phyloP scores from a whole-genome alignment of 2,888 invertebrate species.

The Drosophila multiciliata region DNA sequence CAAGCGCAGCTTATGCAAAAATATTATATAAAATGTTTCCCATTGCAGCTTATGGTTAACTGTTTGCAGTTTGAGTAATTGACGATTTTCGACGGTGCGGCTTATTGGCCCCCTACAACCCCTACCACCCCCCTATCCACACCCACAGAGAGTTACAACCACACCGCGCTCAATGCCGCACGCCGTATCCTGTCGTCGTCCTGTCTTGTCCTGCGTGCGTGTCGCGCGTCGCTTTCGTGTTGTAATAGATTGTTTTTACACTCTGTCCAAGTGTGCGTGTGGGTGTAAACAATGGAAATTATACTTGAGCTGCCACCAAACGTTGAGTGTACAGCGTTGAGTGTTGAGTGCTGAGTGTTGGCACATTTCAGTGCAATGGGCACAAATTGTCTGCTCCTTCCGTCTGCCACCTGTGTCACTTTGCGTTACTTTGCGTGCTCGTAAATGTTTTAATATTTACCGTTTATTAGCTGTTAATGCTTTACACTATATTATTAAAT shows the following conservation, averaged over 20 bases:
- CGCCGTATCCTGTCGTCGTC: conserved; percentile 16
- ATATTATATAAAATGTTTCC: conserved; percentile 24
- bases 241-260: conserved; percentile 65
- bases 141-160: neutral
- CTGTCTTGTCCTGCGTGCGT: conserved; percentile 38
- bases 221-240: conserved; percentile 35
- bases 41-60: conserved; percentile 32
- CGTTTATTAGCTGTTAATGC: conserved; percentile 65
- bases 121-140: neutral
- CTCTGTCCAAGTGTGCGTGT: conserved; percentile 26
- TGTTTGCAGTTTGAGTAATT: conserved; percentile 47
- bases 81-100: conserved; percentile 38
- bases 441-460: conserved; percentile 72
- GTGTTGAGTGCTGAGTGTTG: conserved; percentile 42
- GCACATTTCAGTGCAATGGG: conserved; percentile 50
- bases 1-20: conserved; percentile 41
- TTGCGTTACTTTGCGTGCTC: conserved; percentile 57
- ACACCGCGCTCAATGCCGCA: neutral
- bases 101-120: conserved; percentile 21
- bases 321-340: conserved; percentile 2
- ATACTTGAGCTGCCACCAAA: conserved; percentile 65
- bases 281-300: conserved; percentile 69
- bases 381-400: conserved; percentile 35
- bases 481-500: neutral
- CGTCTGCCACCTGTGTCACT: conserved; percentile 14